Evolutionary conservation across 2,888 invertebrate genomes (phyloP).

Genomic region (Gymnocheta viridis): DNA sequence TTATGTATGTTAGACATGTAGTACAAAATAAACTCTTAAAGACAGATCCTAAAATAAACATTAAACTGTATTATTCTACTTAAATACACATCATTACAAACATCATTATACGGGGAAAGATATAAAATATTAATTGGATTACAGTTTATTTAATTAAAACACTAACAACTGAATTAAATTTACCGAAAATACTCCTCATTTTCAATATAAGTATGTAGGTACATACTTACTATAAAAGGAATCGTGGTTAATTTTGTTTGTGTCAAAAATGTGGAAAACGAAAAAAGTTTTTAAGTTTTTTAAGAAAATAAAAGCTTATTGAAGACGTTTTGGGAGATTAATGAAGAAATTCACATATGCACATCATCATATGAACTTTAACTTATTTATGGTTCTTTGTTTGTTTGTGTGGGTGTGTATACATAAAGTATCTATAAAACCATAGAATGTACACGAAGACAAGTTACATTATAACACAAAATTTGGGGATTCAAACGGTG

Average conservation of each 20-base stretch:
- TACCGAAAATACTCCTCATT: slow-evolving; percentile 72
- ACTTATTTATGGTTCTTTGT: background rate
- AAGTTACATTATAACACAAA: too few relatives aligned
- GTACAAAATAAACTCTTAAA: slow-evolving; percentile 73
- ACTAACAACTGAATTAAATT: slow-evolving; percentile 74
- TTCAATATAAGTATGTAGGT: background rate
- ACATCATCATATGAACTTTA: background rate
- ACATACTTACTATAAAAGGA: too few relatives aligned
- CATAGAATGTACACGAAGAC: too few relatives aligned
- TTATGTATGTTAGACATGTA: too few relatives aligned
- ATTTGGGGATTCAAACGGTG: too few relatives aligned
- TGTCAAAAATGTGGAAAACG: slow-evolving; percentile 26
- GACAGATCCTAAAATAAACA: slow-evolving; percentile 72
- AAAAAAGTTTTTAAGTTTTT: too few relatives aligned
- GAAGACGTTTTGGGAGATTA: slow-evolving; percentile 44
- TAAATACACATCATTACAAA: slow-evolving; percentile 39
- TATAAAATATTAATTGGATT: slow-evolving; percentile 73
- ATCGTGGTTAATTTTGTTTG: slow-evolving; percentile 59
- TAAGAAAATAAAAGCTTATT: slow-evolving; percentile 34
- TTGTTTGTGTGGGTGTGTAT: too few relatives aligned
- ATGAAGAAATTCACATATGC: slow-evolving; percentile 45
- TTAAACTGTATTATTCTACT: slow-evolving; percentile 45
- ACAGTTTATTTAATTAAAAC: slow-evolving; percentile 79
- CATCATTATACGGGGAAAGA: slow-evolving; percentile 4
- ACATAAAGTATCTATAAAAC: too few relatives aligned